Percentiles rank a stretch among this genome's conserved stretches.
These are phyloP conservation scores for Rotaria magnacalcarata DNA, from an alignment of 2,888 invertebrate genomes.

Conservation along the genomic window DNA sequence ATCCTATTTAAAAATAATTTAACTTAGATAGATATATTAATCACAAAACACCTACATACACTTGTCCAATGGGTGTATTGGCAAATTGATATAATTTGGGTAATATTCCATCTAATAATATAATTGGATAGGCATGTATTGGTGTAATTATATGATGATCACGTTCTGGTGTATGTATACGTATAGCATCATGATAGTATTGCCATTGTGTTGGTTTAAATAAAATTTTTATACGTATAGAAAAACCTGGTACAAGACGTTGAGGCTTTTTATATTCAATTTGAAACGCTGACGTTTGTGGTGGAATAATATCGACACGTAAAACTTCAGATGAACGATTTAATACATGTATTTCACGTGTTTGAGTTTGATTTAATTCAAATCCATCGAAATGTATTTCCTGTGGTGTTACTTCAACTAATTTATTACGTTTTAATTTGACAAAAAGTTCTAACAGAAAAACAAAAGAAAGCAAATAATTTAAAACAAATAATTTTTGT, in stretches of 20 bases:
- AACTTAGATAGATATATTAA: not conserved
- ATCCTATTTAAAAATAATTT: conserved; percentile 47
- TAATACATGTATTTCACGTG: conserved; percentile 51
- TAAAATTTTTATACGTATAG: conserved; percentile 55
- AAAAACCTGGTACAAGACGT: conserved; percentile 56
- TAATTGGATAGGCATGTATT: conserved; percentile 58
- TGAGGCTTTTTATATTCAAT: conserved; percentile 57
- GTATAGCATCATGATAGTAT: conserved; percentile 58
- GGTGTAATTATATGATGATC: conserved; percentile 50
- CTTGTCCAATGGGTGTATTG: conserved; percentile 48
- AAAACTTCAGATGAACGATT: conserved; percentile 57
- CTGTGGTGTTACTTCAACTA: conserved; percentile 55
- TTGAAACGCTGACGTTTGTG: conserved; percentile 57
- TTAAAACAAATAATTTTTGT: not conserved
- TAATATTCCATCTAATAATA: conserved; percentile 56
- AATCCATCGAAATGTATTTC: conserved; percentile 57
- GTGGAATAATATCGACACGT: conserved; percentile 57
- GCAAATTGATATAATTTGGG: conserved; percentile 52
- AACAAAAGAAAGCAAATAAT: not conserved
- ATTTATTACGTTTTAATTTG: conserved; percentile 54
- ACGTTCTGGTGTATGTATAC: conserved; percentile 55
- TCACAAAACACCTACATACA: conserved; percentile 34
- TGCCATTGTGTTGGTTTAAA: conserved; percentile 58
- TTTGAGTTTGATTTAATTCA: conserved; percentile 53
- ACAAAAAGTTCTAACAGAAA: conserved; percentile 54